phyloP scores from a whole-genome alignment of 2,113 vertebrate species.

The Semnornis frantzii region DNA sequence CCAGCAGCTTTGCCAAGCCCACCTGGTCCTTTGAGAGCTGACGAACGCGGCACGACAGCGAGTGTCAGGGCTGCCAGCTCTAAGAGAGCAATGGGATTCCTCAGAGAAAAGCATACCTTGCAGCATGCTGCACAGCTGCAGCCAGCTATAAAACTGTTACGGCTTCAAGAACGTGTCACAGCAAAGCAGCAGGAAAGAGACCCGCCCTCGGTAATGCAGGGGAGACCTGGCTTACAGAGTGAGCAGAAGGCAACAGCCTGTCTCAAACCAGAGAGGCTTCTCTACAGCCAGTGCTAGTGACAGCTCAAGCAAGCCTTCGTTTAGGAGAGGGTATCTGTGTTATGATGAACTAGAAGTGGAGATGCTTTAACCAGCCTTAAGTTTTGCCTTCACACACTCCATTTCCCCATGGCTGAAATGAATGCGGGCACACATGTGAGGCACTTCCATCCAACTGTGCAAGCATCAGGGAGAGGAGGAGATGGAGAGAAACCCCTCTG shows the following conservation, averaged over 20 bases:
- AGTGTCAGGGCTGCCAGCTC: not conserved
- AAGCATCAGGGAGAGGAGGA: not conserved
- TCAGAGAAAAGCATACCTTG: not conserved
- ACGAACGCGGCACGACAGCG: not conserved
- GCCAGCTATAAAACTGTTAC: not conserved
- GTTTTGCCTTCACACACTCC: not conserved
- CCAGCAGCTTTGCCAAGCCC: not conserved
- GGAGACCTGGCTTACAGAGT: not conserved
- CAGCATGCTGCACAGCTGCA: not conserved
- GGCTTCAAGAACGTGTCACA: not conserved
- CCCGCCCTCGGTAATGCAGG: not conserved
- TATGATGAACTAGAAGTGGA: conserved; percentile 29
- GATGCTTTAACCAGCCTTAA: not conserved
- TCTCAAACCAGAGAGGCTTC: conserved; percentile 6
- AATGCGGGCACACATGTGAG: not conserved
- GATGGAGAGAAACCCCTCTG: not conserved
- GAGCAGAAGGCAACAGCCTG: not conserved
- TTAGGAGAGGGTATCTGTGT: conserved; percentile 33
- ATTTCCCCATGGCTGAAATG: not conserved
- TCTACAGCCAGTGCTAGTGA: conserved; percentile 9
- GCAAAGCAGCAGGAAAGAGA: not conserved
- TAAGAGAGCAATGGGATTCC: not conserved
- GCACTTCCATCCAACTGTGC: not conserved
- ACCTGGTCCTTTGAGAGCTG: not conserved
- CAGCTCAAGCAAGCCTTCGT: conserved; percentile 15